Evolutionary conservation across 2,888 invertebrate species (phyloP).

Genomic region (Polia nebulosa): DNA sequence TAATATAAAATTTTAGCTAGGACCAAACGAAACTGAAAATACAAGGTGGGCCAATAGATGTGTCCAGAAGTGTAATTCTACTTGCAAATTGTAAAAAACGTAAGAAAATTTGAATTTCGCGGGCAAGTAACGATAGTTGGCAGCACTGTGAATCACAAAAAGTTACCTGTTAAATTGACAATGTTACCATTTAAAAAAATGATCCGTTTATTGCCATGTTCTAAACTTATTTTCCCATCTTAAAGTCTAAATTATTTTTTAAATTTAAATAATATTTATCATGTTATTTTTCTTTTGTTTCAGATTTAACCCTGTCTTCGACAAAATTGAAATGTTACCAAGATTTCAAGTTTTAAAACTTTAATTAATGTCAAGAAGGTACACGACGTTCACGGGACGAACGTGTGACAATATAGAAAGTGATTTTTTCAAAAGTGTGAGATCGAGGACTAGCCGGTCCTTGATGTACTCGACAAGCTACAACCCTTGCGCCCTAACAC

Average conservation of each 20-base stretch:
- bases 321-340: constrained; percentile 84
- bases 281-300: constrained; percentile 77
- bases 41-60: too few relatives aligned
- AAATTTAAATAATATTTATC: not conserved
- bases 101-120: too few relatives aligned
- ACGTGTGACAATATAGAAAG: constrained; percentile 83
- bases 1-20: too few relatives aligned
- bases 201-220: constrained; percentile 3
- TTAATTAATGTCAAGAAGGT: constrained; percentile 88
- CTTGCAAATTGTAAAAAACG: too few relatives aligned
- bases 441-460: constrained; percentile 90
- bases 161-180: not conserved
- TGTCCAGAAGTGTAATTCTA: too few relatives aligned
- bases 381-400: constrained; percentile 77
- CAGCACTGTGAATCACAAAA: not conserved
- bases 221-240: not conserved
- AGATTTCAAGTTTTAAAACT: constrained; percentile 79
- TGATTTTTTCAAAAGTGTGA: constrained; percentile 85
- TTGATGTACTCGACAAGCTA: constrained; percentile 90
- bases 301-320: constrained; percentile 78
- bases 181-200: constrained; percentile 1
- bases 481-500: constrained; percentile 88
- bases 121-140: not conserved
- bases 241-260: not conserved
- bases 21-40: too few relatives aligned